These are phyloP conservation scores for Beris morrisii DNA, from an alignment of 2,888 invertebrate genomes.

Conservation along the genomic window DNA sequence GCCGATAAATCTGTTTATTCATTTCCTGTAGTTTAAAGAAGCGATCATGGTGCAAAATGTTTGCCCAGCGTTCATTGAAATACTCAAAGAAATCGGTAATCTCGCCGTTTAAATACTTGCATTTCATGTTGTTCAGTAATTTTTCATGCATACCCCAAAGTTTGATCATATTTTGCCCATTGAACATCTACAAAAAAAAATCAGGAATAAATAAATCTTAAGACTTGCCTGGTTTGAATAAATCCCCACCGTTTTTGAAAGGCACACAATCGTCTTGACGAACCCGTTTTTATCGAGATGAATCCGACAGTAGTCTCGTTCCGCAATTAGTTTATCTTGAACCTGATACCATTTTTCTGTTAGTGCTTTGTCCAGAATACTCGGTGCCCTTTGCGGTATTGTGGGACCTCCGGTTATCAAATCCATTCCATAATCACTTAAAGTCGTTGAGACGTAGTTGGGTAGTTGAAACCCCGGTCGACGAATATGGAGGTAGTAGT, in stretches of 20 bases:
- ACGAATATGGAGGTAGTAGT: constrained; percentile 57
- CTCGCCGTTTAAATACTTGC: constrained; percentile 62
- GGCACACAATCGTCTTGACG: constrained; percentile 64
- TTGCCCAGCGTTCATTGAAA: constrained; percentile 69
- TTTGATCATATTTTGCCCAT: constrained; percentile 59
- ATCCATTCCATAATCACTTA: constrained; percentile 45
- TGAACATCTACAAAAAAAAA: constrained; percentile 36
- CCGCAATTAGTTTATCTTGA: constrained; percentile 43
- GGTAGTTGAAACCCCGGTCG: constrained; percentile 57
- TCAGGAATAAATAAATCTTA: background rate
- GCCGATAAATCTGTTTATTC: constrained; percentile 1
- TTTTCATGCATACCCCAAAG: constrained; percentile 75
- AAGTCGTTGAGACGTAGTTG: constrained; percentile 49
- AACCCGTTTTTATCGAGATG: constrained; percentile 61
- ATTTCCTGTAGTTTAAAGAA: constrained; percentile 52
- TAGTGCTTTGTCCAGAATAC: background rate
- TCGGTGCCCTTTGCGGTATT: background rate
- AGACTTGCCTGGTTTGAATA: background rate
- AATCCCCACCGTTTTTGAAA: constrained; percentile 58
- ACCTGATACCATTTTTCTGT: background rate
- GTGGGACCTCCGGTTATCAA: constrained; percentile 22
- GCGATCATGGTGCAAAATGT: constrained; percentile 65
- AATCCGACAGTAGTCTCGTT: constrained; percentile 63
- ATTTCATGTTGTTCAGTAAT: constrained; percentile 67
- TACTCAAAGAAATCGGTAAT: constrained; percentile 69